Conservation (phyloP, 2,113 vertebrate species). For the Nothobranchius kuhntae region DNA sequence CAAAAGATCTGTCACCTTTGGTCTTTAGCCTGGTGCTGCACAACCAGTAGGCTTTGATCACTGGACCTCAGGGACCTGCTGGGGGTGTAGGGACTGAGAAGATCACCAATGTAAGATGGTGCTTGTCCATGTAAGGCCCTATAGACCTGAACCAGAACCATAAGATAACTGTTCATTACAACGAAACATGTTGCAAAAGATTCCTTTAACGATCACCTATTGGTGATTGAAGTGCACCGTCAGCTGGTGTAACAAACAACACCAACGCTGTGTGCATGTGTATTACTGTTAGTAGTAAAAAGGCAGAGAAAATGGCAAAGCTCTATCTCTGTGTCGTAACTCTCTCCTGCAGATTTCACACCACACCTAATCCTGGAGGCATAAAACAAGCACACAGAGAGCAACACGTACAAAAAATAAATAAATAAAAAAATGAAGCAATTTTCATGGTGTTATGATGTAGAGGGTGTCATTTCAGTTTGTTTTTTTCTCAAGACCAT, state of each 20-base stretch:
- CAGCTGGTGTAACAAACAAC: conserved; percentile 7
- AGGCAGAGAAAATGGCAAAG: conserved; percentile 4
- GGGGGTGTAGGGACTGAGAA: no score
- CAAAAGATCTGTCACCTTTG: no score
- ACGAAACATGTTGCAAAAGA: no score
- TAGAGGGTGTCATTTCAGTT: conserved; percentile 23
- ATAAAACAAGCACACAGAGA: conserved; percentile 32
- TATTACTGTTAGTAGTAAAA: conserved; percentile 16
- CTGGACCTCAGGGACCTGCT: no score
- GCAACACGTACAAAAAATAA: conserved; percentile 9
- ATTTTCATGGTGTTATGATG: conserved; percentile 44
- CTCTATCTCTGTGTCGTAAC: conserved; percentile 25
- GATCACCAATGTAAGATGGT: no score
- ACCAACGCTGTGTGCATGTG: conserved; percentile 6
- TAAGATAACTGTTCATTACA: no score
- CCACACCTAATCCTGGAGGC: conserved; percentile 13
- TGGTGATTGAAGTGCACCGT: conserved; percentile 12
- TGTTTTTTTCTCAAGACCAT: conserved; percentile 33
- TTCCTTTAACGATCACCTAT: background rate
- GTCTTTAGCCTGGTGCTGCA: no score
- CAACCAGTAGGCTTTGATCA: no score
- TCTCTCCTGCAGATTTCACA: conserved; percentile 37
- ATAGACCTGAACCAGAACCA: no score
- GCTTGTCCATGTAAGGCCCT: no score
- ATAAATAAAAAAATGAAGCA: conserved; percentile 2